These are phyloP conservation scores for Orthosia cruda DNA, from an alignment of 2,888 invertebrate genomes.

Conservation along the genomic window DNA sequence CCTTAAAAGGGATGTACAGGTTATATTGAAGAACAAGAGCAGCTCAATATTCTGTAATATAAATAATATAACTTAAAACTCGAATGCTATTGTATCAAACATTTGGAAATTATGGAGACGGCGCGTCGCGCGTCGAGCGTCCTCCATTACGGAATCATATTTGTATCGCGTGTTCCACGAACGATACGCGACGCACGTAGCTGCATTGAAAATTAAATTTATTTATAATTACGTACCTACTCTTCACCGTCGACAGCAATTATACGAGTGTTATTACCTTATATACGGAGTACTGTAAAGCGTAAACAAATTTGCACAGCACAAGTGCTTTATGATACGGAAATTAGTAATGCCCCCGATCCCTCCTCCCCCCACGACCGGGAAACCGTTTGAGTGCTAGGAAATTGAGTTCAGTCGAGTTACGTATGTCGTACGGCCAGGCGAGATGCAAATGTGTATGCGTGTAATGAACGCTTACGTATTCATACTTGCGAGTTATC, in stretches of 20 bases:
- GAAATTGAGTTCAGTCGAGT: constrained; percentile 81
- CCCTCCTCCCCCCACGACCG: constrained; percentile 57
- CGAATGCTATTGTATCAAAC: constrained; percentile 26
- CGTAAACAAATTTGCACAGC: constrained; percentile 65
- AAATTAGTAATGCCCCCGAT: constrained; percentile 76
- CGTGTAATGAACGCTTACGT: constrained; percentile 73
- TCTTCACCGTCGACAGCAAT: constrained; percentile 44
- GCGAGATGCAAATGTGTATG: constrained; percentile 68
- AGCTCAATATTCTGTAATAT: not conserved
- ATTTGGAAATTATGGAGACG: constrained; percentile 18
- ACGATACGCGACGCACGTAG: constrained; percentile 21
- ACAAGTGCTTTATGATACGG: constrained; percentile 76
- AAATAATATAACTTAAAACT: constrained; percentile 9
- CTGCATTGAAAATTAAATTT: constrained; percentile 52
- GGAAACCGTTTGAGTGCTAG: constrained; percentile 80
- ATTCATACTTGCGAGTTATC: constrained; percentile 66
- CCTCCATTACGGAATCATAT: constrained; percentile 25
- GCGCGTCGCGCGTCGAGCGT: not conserved
- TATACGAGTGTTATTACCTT: constrained; percentile 61
- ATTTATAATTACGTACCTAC: constrained; percentile 55
- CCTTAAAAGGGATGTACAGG: not conserved
- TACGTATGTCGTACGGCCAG: constrained; percentile 72
- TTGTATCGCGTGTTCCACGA: constrained; percentile 26
- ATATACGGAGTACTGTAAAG: constrained; percentile 45
- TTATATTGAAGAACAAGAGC: not conserved